Evolutionary conservation across 2,888 invertebrate species (phyloP).

Genomic region (Apodemia mormo): DNA sequence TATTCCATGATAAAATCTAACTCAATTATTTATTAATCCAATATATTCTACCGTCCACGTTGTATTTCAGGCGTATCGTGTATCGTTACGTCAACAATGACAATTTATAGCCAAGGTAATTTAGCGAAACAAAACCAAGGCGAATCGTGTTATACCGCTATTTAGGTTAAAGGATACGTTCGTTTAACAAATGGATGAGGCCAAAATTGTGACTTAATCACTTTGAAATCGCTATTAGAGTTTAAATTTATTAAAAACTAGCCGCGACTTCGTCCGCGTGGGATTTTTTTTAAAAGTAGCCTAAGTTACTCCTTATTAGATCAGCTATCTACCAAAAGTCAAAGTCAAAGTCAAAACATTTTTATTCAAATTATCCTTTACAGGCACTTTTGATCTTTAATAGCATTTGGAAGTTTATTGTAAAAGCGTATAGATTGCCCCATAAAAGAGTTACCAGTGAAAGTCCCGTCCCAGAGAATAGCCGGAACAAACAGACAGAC

Average conservation of each 20-base stretch:
- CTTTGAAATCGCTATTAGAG: neutral
- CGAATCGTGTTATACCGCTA: slow-evolving; percentile 38
- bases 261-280: no score
- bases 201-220: neutral
- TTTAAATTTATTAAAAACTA: neutral
- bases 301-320: no score
- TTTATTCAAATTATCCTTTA: no score
- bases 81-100: slow-evolving; percentile 4
- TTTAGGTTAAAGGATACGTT: slow-evolving; percentile 46
- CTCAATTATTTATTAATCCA: neutral
- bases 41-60: neutral
- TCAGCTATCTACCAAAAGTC: no score
- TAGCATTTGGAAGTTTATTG: no score
- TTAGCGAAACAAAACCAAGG: slow-evolving; percentile 37
- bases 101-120: slow-evolving; percentile 22
- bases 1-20: neutral
- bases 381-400: no score
- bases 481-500: no score
- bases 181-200: slow-evolving; percentile 35
- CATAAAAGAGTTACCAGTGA: no score
- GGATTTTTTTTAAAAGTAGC: no score
- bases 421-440: no score
- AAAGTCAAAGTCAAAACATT: no score
- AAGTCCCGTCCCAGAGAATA: no score
- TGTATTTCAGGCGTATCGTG: slow-evolving; percentile 1